Base-by-base conservation (phyloP, 2,797 vertebrate species). In the Nothura maculosa region DNA sequence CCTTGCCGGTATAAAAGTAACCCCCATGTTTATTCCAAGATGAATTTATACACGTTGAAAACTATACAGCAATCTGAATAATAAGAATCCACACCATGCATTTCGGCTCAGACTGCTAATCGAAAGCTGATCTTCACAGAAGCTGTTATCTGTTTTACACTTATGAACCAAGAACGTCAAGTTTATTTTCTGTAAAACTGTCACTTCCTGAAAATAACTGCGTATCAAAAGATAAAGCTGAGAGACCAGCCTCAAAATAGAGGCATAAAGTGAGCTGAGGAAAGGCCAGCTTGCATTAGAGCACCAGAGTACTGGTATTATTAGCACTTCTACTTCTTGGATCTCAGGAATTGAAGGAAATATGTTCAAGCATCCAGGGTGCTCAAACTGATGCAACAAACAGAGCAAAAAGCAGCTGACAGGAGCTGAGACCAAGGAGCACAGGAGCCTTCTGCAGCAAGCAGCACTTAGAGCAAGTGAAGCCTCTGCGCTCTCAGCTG, bases 1-100 rank as follows among this genome's bases (percentile, higher is more conserved):
- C 10, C 87, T 40, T 87, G 82, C 36, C 63, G 45, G 57, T 61
- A 68, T 70, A 45, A 89, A 96, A 94, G 76, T n/a, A 91, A 92
- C 54, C n/a, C 14, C 32, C 42, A 47, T 22, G 14, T 74, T 89
- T 93, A 74, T 45, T 91, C 21, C 81, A 76, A 48, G 36, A 57
- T 4, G 2, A 74, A 79, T 81, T 81, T 16, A n/a, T 40, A 16
- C 1, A 79, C 77, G 43, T 54, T 47, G 52, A 88, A 91, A 92
- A 84, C 34, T 85, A 92, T 22, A 28, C 8, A 81, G 47, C n/a
- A 77, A 28, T 60, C 28, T 19, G 27, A 81, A 82, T 24, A 87
- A 70, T 11, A 64, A 84, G 36, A 27, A 77, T 62, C 63, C 24
- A 57, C n/a, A 76, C 40, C 63, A 81, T 0, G 0, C 79, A 43